phyloP scores from a whole-genome alignment of 1,140 invertebrate species.

The Trichonephila clavipes region DNA sequence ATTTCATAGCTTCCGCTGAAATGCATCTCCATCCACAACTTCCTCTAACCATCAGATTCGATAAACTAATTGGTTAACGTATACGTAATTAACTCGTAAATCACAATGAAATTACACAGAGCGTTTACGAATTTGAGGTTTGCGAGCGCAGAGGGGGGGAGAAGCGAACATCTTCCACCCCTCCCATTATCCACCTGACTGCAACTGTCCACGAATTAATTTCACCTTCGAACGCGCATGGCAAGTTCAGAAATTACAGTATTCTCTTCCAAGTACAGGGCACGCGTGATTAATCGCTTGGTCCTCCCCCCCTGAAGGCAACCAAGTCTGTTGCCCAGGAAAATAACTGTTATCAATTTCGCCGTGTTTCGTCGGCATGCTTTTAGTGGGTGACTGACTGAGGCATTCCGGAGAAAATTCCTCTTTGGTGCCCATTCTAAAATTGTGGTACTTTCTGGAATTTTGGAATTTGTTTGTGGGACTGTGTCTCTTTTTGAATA shows the following conservation, averaged over 20 bases:
- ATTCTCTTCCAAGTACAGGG: constrained; percentile 22
- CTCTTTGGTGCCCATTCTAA: neutral
- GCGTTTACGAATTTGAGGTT: constrained; percentile 32
- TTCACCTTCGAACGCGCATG: constrained; percentile 56
- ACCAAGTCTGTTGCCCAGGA: constrained; percentile 8
- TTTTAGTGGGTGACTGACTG: neutral
- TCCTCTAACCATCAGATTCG: neutral
- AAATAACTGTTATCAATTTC: constrained; percentile 45
- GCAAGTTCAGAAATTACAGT: constrained; percentile 53
- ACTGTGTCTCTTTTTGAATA: neutral
- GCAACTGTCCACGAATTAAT: constrained; percentile 63
- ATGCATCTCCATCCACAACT: neutral
- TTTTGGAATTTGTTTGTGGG: neutral
- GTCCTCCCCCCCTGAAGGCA: constrained; percentile 11
- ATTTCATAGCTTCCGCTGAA: neutral
- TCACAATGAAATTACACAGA: constrained; percentile 20
- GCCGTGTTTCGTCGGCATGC: constrained; percentile 11
- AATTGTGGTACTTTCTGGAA: neutral
- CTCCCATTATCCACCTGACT: constrained; percentile 27
- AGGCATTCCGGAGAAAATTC: neutral
- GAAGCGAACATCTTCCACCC: constrained; percentile 12
- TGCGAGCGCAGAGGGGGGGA: neutral
- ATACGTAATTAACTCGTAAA: constrained; percentile 36
- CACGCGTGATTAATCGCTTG: constrained; percentile 57
- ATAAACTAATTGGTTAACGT: neutral